Conservation (phyloP, 1,140 invertebrate genomes). For the Drosophila burlai region DNA sequence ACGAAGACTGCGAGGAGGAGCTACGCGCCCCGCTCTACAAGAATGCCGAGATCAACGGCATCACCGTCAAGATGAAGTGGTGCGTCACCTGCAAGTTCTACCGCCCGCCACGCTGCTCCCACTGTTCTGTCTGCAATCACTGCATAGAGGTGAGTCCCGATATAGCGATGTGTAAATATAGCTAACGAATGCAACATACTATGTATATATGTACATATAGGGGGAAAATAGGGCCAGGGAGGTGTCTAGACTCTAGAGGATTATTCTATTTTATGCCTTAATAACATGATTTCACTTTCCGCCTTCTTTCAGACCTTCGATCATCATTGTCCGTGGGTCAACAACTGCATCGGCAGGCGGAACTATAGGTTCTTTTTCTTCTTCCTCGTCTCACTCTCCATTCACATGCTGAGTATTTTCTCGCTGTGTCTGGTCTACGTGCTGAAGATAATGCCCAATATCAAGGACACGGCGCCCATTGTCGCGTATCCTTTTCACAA, state of each 20-base stretch:
- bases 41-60: slow-evolving; percentile 99
- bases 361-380: slow-evolving; percentile 99
- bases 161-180: not conserved
- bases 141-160: slow-evolving; percentile 96
- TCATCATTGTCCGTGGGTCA: slow-evolving; percentile 99
- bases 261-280: not conserved
- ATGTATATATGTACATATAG: no score
- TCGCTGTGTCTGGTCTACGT: slow-evolving; percentile 96
- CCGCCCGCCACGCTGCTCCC: slow-evolving; percentile 98
- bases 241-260: not conserved
- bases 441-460: slow-evolving; percentile 92
- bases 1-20: slow-evolving; percentile 98
- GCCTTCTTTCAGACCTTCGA: slow-evolving; percentile 95
- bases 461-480: slow-evolving; percentile 93
- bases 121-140: slow-evolving; percentile 99
- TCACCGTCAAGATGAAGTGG: slow-evolving; percentile 99
- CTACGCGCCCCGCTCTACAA: slow-evolving; percentile 98
- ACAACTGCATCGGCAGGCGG: slow-evolving; percentile 99
- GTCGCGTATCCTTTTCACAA: slow-evolving; percentile 90
- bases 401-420: slow-evolving; percentile 99
- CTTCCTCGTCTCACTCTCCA: slow-evolving; percentile 97
- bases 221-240: not conserved
- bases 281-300: slow-evolving; percentile 3
- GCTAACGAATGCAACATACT: no score
- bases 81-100: slow-evolving; percentile 99